Percentiles rank a stretch among this genome's conserved stretches.
Conservation (phyloP, 2,888 invertebrate species). For the Drosophila demipolita region DNA sequence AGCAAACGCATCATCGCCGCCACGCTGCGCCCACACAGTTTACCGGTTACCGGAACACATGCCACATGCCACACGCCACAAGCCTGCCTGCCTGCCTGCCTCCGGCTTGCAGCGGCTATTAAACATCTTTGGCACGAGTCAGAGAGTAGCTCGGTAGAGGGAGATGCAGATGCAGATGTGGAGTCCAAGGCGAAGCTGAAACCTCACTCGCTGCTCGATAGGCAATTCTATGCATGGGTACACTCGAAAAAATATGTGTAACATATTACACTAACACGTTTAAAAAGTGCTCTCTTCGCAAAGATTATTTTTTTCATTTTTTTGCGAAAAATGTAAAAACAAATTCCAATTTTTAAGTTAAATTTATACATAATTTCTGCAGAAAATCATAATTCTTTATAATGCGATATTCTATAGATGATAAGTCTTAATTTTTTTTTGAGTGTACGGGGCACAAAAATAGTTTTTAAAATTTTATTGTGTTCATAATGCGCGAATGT, state of each 20-base stretch:
- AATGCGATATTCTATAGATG: neutral
- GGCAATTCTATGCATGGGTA: slow-evolving; percentile 16
- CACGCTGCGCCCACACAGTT: slow-evolving; percentile 64
- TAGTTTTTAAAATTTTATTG: slow-evolving; percentile 64
- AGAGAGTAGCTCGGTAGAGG: slow-evolving; percentile 2
- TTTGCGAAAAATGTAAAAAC: neutral
- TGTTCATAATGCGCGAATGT: slow-evolving; percentile 43
- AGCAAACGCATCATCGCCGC: slow-evolving; percentile 40
- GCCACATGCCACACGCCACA: slow-evolving; percentile 14
- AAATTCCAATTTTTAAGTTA: neutral
- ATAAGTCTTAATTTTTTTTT: neutral
- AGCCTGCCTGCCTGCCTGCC: slow-evolving; percentile 51
- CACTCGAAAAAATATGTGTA: neutral
- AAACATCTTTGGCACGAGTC: slow-evolving; percentile 79
- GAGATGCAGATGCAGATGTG: slow-evolving; percentile 16
- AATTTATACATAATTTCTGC: neutral
- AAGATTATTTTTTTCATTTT: neutral
- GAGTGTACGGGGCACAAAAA: slow-evolving; percentile 35
- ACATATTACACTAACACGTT: neutral
- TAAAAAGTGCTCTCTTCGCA: neutral
- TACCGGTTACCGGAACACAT: slow-evolving; percentile 24
- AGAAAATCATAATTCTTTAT: neutral
- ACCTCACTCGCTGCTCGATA: slow-evolving; percentile 20
- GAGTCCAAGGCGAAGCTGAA: slow-evolving; percentile 18
- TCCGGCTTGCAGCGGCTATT: slow-evolving; percentile 61